A percentile compares a stretch with the other conserved stretches of the same genome.
Conservation (phyloP, 2,113 vertebrate species). For the Garra rufa region DNA sequence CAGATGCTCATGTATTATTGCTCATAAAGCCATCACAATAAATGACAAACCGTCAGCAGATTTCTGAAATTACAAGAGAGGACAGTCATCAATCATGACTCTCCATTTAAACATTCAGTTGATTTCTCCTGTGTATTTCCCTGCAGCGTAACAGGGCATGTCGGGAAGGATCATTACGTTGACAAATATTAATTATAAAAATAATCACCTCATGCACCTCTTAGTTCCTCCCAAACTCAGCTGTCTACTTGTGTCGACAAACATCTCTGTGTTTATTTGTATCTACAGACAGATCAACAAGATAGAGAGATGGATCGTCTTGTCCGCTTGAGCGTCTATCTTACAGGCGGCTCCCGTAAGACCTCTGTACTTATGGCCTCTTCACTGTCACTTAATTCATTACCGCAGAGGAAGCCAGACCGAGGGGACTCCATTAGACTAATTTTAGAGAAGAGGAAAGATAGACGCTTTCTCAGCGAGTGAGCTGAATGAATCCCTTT, state of each 20-base stretch:
- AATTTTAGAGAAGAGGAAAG: slow-evolving; percentile 43
- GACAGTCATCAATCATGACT: slow-evolving; percentile 28
- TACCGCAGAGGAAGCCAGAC: slow-evolving; percentile 41
- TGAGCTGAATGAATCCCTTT: slow-evolving; percentile 44
- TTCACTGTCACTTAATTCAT: slow-evolving; percentile 53
- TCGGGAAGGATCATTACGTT: slow-evolving; percentile 31
- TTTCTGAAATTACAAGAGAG: slow-evolving; percentile 17
- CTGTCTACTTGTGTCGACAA: slow-evolving; percentile 14
- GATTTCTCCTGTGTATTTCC: slow-evolving; percentile 34
- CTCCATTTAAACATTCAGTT: slow-evolving; percentile 21
- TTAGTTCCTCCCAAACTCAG: neutral
- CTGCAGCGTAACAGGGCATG: slow-evolving; percentile 8
- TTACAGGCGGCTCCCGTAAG: slow-evolving; percentile 27
- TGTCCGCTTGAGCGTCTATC: slow-evolving; percentile 44
- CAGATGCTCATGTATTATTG: slow-evolving; percentile 3
- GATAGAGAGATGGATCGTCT: slow-evolving; percentile 10
- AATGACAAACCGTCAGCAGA: slow-evolving; percentile 28
- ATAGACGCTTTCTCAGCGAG: slow-evolving; percentile 22
- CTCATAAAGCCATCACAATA: slow-evolving; percentile 39
- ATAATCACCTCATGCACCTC: slow-evolving; percentile 28
- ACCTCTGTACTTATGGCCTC: slow-evolving; percentile 30
- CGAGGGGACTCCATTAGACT: slow-evolving; percentile 50
- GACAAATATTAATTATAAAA: slow-evolving; percentile 47
- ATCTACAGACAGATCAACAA: slow-evolving; percentile 31
- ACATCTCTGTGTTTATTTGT: slow-evolving; percentile 14